Evolutionary conservation across 2,797 vertebrate species (phyloP), one percentile per base, ranked within the genome.

Genomic region (Pelodytes ibericus): DNA sequence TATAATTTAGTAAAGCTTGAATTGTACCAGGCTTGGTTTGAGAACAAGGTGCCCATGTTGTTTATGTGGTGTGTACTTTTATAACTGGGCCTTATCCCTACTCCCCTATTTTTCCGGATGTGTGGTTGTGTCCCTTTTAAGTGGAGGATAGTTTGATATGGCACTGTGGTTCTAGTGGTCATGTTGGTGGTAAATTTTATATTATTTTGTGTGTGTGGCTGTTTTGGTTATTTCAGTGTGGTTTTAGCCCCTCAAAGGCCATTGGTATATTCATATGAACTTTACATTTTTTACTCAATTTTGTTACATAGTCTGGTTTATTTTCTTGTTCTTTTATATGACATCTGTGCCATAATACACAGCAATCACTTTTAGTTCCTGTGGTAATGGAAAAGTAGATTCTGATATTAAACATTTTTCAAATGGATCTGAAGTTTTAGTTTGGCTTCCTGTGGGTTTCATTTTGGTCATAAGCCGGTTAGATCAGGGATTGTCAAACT

Each of bases 31-130:
- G 18, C 2, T 26, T 44, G 24, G 3, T 59, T 20, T 68, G 63
- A 31, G 24, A 44, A 20, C 33, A n/a, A 53, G n/a, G n/a, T n/a
- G 13, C n/a, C 27, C 15, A 51, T 56, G 59, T 67, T 58, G 41
- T 61, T 15, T 27, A 66, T 61, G 56, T 78, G 75, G 41, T 59
- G 22, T 62, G 29, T 59, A 11, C 8, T 29, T 62, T 75, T 69
- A 29, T 57, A 53, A 20, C 5, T 49, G 69, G 57, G 36, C 27
- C 30, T 51, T 61, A 24, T 75, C 29, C 49, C 3, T 5, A 33
- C 11, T 18, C 29, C 4, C 6, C 16, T 22, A 51, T 9, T 31
- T 30, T 30, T 56, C 18, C 44, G 66, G 39, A 71, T 5, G 4
- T 59, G 76, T 61, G 76, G 70, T 25, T 36, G 25, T 60, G 44